Evolutionary conservation across 2,888 invertebrate genomes (phyloP).

Genomic region (Brachyptera risi): DNA sequence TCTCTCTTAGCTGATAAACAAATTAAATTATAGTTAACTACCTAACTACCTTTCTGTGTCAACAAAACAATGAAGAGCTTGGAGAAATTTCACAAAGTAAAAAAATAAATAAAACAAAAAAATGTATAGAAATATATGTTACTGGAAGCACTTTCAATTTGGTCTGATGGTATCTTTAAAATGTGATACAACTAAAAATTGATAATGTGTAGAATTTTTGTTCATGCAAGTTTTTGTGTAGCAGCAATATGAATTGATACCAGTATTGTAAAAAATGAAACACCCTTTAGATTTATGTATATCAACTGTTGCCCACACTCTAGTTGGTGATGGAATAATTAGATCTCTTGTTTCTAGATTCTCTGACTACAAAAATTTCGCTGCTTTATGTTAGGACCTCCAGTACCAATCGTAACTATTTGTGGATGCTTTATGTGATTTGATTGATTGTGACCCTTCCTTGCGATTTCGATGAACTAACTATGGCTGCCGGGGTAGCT

Average conservation of each 20-base stretch:
- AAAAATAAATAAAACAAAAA: constrained; percentile 26
- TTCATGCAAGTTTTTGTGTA: constrained; percentile 35
- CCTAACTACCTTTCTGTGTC: constrained; percentile 32
- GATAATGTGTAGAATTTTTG: constrained; percentile 31
- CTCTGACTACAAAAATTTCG: constrained; percentile 40
- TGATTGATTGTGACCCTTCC: constrained; percentile 17
- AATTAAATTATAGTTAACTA: constrained; percentile 29
- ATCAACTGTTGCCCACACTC: constrained; percentile 32
- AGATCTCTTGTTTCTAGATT: constrained; percentile 44
- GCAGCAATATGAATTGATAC: constrained; percentile 49
- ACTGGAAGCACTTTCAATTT: constrained; percentile 31
- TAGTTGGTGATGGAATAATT: constrained; percentile 37
- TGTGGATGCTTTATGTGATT: constrained; percentile 35
- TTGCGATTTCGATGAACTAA: not conserved
- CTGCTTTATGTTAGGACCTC: constrained; percentile 43
- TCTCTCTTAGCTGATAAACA: constrained; percentile 31
- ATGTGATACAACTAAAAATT: constrained; percentile 32
- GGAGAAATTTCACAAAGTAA: constrained; percentile 31
- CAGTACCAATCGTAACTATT: constrained; percentile 37
- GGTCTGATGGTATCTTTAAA: constrained; percentile 31
- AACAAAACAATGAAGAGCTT: constrained; percentile 26
- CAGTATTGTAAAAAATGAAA: constrained; percentile 39
- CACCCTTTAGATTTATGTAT: constrained; percentile 34
- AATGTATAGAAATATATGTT: constrained; percentile 30
- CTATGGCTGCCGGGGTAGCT: not conserved